Evolutionary conservation across 2,888 invertebrate species (phyloP).

Genomic region (Escarpia spicata): DNA sequence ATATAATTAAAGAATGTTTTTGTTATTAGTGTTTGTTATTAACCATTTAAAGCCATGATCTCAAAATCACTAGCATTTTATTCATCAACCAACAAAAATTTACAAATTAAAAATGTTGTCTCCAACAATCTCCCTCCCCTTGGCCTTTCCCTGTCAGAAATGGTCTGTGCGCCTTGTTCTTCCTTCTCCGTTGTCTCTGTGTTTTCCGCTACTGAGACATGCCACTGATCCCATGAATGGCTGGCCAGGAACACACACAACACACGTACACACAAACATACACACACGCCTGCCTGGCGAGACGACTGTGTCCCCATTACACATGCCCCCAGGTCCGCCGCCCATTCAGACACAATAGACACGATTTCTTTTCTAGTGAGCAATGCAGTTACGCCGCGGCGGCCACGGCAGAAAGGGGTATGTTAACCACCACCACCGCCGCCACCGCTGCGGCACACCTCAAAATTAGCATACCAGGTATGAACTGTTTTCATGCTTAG

Average conservation of each 20-base stretch:
- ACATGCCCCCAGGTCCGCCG: not conserved
- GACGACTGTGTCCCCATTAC: conserved; percentile 6
- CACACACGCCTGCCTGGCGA: not conserved
- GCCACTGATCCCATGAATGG: conserved; percentile 12
- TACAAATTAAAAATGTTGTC: not conserved
- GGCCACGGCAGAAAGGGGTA: not conserved
- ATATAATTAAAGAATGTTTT: no score
- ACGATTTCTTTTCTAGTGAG: conserved; percentile 16
- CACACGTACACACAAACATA: not conserved
- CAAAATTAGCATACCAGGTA: conserved; percentile 16
- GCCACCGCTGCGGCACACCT: not conserved
- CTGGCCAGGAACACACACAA: not conserved
- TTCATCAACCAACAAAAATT: not conserved
- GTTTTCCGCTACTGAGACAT: not conserved
- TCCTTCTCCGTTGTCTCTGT: not conserved
- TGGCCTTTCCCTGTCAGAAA: not conserved
- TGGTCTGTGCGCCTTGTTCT: not conserved
- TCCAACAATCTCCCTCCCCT: not conserved
- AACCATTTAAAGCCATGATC: not conserved
- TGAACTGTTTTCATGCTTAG: conserved; percentile 16
- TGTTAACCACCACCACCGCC: not conserved
- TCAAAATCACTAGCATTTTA: not conserved
- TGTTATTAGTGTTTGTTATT: no score
- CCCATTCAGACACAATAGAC: conserved; percentile 7
- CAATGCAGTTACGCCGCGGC: not conserved